Percentiles rank a stretch among this genome's conserved stretches.
Conservation (phyloP, 2,113 vertebrate genomes). For the Trichomycterus rosablanca region DNA sequence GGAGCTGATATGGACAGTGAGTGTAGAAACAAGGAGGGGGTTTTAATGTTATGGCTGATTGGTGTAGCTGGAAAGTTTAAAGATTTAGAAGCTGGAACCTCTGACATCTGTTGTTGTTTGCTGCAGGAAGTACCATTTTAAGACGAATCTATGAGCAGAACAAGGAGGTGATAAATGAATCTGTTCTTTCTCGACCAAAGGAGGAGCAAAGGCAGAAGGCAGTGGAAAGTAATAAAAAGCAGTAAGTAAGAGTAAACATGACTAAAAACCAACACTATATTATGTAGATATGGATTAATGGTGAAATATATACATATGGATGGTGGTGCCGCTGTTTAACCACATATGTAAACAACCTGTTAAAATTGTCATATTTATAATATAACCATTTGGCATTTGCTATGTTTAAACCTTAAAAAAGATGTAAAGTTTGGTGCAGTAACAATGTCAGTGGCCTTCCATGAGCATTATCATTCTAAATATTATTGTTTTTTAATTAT, state of each 20-base stretch:
- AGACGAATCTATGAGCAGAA: constrained; percentile 59
- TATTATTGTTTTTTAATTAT: too few species aligned
- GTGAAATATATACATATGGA: neutral
- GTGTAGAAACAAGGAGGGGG: too few species aligned
- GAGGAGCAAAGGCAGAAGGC: constrained; percentile 54
- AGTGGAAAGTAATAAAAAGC: constrained; percentile 56
- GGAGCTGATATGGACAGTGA: too few species aligned
- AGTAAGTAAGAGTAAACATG: constrained; percentile 45
- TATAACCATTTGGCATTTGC: neutral
- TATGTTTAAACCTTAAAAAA: too few species aligned
- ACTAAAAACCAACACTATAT: neutral
- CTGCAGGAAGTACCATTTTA: constrained; percentile 54
- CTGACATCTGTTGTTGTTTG: constrained; percentile 40
- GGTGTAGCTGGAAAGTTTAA: too few species aligned
- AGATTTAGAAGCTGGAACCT: too few species aligned
- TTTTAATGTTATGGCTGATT: too few species aligned
- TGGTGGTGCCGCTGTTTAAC: too few species aligned
- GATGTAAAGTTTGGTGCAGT: too few species aligned
- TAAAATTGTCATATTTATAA: neutral
- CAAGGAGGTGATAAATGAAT: constrained; percentile 64
- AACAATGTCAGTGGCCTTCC: too few species aligned
- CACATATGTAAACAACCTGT: too few species aligned
- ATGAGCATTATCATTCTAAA: too few species aligned
- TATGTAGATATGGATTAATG: neutral
- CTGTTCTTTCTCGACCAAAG: constrained; percentile 60